Base-by-base conservation (phyloP, 2,797 vertebrate species). In the Eidolon dupreanum region DNA sequence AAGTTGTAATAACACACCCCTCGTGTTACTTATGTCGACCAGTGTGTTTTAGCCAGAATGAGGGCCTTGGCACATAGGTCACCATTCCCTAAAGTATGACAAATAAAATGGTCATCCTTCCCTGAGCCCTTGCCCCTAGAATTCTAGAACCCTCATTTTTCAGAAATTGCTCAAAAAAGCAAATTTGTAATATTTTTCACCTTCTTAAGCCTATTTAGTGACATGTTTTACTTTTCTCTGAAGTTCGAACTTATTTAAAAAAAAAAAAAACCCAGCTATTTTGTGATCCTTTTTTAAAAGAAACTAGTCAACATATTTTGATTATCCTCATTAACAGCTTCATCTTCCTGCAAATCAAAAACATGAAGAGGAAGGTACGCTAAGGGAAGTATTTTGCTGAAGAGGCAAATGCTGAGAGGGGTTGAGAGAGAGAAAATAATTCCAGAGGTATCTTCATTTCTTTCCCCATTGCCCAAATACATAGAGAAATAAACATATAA, bases 1-100 rank as follows among this genome's bases (percentile, higher is more conserved):
- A 95, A 95, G 90, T 36, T 96, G 68, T 81, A 77, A 91, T 93
- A 96, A 97, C 95, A 97, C 65, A 74, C 75, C 93, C 65, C 59
- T 74, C 91, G 93, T 28, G 17, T 92, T 73, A 36, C 81, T 97
- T 93, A 73, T 5, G 70, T 88, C 90, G 77, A 97, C 96, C 84
- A 41, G 68, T 87, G 86, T 96, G 33, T 71, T 95, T 71, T 95
- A 93, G 68, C 63, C 71, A 96, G 55, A 20, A 13, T 6, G 22
- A 53, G 73, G 49, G 73, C 13, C 1, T 68, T 92, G 93, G 93
- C 92, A 79, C 0, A 9, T 28, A n/a, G 85, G 59, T 90, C 74
- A 90, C 46, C 51, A 33, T 95, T 96, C 95, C 86, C 88, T 93
- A 79, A 97, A 81, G 46, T 65, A n/a, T 33, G 73, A 74, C 92